These are phyloP conservation scores for Nomada ferruginata DNA, from an alignment of 2,888 invertebrate genomes.

Conservation along the genomic window DNA sequence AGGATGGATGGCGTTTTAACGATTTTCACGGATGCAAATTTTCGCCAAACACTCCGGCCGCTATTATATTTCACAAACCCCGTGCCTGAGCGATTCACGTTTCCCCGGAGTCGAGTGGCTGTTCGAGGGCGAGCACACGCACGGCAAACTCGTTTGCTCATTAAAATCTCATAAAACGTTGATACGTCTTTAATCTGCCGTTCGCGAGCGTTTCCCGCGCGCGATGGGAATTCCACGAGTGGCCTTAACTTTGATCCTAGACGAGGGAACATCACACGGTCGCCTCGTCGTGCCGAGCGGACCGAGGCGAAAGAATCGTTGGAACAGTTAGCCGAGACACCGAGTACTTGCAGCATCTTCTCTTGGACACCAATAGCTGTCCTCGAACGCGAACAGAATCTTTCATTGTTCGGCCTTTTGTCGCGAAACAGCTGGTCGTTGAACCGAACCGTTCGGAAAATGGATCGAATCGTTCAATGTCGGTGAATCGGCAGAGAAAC, in stretches of 20 bases:
- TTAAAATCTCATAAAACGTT: constrained; percentile 63
- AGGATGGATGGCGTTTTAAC: constrained; percentile 40
- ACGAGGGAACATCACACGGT: constrained; percentile 36
- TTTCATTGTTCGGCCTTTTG: constrained; percentile 17
- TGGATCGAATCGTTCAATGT: background rate
- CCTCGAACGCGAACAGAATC: constrained; percentile 11
- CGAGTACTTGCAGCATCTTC: constrained; percentile 8
- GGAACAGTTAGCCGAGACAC: constrained; percentile 62
- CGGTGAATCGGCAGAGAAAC: background rate
- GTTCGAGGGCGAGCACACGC: background rate
- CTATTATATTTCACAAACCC: background rate
- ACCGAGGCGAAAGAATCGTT: constrained; percentile 62
- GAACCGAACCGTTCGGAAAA: constrained; percentile 6
- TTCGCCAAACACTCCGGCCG: constrained; percentile 1
- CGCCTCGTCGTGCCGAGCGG: constrained; percentile 47
- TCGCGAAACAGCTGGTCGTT: background rate
- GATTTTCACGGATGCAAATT: constrained; percentile 38
- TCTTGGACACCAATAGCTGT: constrained; percentile 34
- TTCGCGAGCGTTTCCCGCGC: constrained; percentile 27
- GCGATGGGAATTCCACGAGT: constrained; percentile 20
- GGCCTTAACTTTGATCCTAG: constrained; percentile 50
- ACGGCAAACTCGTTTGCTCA: constrained; percentile 62
- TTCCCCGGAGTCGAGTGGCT: constrained; percentile 7
- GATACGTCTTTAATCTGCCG: constrained; percentile 54
- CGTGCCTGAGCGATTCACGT: constrained; percentile 15